Evolutionary conservation across 2,113 vertebrate genomes (phyloP).

Genomic region (Megaleporinus macrocephalus): DNA sequence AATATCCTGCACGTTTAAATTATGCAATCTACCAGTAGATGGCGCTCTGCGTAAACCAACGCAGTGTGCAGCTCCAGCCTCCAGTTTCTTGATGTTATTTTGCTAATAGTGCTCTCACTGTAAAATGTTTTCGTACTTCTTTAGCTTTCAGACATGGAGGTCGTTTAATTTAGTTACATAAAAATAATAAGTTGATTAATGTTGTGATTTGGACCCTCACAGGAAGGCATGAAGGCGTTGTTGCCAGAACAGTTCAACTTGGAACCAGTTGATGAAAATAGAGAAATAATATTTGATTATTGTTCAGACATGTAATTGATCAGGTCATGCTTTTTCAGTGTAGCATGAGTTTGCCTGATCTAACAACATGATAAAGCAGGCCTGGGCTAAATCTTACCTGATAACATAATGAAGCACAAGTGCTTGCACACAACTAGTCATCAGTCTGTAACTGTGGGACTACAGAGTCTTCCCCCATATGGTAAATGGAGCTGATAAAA

Average conservation of each 20-base stretch:
- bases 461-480: too few species aligned
- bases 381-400: not conserved
- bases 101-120: not conserved
- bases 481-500: too few species aligned
- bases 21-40: conserved; percentile 7
- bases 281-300: too few species aligned
- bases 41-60: not conserved
- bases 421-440: not conserved
- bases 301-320: too few species aligned
- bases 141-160: not conserved
- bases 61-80: not conserved
- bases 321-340: too few species aligned
- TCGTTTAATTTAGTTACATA: not conserved
- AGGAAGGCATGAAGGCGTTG: not conserved
- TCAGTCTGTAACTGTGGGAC: too few species aligned
- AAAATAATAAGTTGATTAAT: not conserved
- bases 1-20: not conserved
- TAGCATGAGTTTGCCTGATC: not conserved
- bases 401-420: not conserved
- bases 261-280: too few species aligned
- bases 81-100: not conserved
- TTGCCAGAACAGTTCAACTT: too few species aligned
- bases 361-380: not conserved
- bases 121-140: not conserved
- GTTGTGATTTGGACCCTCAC: not conserved